Evolutionary conservation across 2,888 invertebrate genomes (phyloP).

Genomic region (Sialis fuliginosa): DNA sequence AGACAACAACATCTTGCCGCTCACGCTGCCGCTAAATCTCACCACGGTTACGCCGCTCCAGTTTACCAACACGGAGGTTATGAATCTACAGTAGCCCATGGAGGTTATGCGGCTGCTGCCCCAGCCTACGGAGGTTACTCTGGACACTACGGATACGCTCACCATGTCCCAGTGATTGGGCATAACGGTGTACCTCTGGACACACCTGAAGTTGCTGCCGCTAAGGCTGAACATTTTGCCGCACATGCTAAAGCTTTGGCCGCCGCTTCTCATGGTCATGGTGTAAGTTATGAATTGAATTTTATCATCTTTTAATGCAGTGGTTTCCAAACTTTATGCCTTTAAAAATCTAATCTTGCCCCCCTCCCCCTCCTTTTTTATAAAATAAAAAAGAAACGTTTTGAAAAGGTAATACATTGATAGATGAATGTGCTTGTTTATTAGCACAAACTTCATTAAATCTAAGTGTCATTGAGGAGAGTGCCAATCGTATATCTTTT

Average conservation of each 20-base stretch:
- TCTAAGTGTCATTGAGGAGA: too few species aligned
- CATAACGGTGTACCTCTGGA: conserved; percentile 5
- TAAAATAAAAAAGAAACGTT: too few species aligned
- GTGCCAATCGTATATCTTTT: too few species aligned
- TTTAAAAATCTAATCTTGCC: too few species aligned
- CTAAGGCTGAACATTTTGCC: conserved; percentile 5
- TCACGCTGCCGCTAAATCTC: background rate
- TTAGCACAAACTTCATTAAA: too few species aligned
- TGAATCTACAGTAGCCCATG: conserved; percentile 5
- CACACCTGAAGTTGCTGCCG: conserved; percentile 4
- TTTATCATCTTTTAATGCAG: too few species aligned
- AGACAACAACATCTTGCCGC: conserved; percentile 6
- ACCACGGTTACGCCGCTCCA: background rate
- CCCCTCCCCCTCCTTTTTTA: too few species aligned
- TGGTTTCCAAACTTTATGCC: too few species aligned
- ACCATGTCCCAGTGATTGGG: conserved; percentile 3
- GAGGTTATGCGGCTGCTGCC: conserved; percentile 6
- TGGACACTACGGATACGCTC: background rate
- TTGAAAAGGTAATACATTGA: too few species aligned
- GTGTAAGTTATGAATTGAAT: background rate
- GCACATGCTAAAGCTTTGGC: conserved; percentile 1
- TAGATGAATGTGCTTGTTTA: too few species aligned
- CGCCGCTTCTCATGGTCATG: background rate
- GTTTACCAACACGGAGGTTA: conserved; percentile 1
- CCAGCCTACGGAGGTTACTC: conserved; percentile 2